These are phyloP conservation scores for Phalera bucephala DNA, from an alignment of 2,888 invertebrate species.

Conservation along the genomic window DNA sequence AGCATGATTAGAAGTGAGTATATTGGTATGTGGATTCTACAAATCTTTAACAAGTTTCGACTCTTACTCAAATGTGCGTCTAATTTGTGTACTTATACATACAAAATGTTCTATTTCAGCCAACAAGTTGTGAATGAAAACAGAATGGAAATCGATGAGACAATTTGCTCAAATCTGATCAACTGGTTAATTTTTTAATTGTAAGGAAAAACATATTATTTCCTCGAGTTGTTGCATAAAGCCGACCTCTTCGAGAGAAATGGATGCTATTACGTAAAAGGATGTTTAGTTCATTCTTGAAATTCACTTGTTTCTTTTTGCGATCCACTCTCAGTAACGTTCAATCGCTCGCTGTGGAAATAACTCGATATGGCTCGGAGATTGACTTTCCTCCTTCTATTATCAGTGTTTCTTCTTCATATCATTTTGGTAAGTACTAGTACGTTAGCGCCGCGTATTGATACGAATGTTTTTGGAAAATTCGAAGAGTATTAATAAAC, in stretches of 20 bases:
- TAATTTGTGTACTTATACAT: too few species aligned
- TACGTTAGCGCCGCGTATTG: background rate
- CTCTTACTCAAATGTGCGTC: too few species aligned
- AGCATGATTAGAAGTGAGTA: too few species aligned
- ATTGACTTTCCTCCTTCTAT: conserved; percentile 27
- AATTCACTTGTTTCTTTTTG: conserved; percentile 35
- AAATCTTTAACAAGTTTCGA: too few species aligned
- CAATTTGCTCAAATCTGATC: too few species aligned
- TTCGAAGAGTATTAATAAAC: conserved; percentile 7
- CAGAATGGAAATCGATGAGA: too few species aligned
- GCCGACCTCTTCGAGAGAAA: conserved; percentile 26
- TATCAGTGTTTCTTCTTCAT: conserved; percentile 27
- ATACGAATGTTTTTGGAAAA: background rate
- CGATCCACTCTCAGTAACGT: conserved; percentile 28
- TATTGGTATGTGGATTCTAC: too few species aligned
- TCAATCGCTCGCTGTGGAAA: conserved; percentile 26
- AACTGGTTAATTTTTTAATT: too few species aligned
- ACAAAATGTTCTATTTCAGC: too few species aligned
- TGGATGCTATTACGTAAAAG: conserved; percentile 35
- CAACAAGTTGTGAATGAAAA: too few species aligned
- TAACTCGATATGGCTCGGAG: conserved; percentile 43
- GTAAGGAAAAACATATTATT: too few species aligned
- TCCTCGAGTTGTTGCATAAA: conserved; percentile 24
- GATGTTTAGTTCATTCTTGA: conserved; percentile 57
- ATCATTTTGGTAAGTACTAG: conserved; percentile 29